Percentiles rank a stretch among this genome's conserved stretches.
phyloP scores from a whole-genome alignment of 2,888 invertebrate genomes.

The Troides helena region DNA sequence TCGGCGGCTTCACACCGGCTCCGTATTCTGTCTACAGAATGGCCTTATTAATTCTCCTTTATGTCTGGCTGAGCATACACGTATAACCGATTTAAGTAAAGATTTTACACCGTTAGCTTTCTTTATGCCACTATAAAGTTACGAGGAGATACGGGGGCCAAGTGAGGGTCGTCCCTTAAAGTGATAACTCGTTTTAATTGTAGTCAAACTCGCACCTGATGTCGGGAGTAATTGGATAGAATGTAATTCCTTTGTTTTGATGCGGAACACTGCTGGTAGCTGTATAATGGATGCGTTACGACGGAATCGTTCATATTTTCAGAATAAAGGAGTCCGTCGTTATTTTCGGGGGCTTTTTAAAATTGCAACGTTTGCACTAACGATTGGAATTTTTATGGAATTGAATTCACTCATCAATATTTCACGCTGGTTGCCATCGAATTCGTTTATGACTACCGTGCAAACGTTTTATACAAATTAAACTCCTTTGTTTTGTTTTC shows the following conservation, averaged over 20 bases:
- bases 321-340: conserved; percentile 14
- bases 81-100: conserved; percentile 65
- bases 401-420: conserved; percentile 23
- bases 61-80: conserved; percentile 63
- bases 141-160: conserved; percentile 48
- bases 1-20: conserved; percentile 51
- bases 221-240: conserved; percentile 44
- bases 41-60: conserved; percentile 77
- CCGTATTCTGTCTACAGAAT: conserved; percentile 60
- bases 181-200: conserved; percentile 70
- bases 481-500: not conserved
- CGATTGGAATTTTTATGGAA: conserved; percentile 28
- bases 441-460: not conserved
- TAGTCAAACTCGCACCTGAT: conserved; percentile 61
- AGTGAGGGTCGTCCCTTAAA: conserved; percentile 42
- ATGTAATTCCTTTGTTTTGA: conserved; percentile 38
- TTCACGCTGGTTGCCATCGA: conserved; percentile 10
- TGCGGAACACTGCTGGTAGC: conserved; percentile 7
- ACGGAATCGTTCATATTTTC: conserved; percentile 22
- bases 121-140: conserved; percentile 76
- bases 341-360: conserved; percentile 18
- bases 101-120: conserved; percentile 68
- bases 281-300: conserved; percentile 23
- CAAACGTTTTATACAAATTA: not conserved
- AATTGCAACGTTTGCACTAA: conserved; percentile 25